Base-by-base conservation (phyloP, 2,888 invertebrate genomes). In the Phaonia tiefii region DNA sequence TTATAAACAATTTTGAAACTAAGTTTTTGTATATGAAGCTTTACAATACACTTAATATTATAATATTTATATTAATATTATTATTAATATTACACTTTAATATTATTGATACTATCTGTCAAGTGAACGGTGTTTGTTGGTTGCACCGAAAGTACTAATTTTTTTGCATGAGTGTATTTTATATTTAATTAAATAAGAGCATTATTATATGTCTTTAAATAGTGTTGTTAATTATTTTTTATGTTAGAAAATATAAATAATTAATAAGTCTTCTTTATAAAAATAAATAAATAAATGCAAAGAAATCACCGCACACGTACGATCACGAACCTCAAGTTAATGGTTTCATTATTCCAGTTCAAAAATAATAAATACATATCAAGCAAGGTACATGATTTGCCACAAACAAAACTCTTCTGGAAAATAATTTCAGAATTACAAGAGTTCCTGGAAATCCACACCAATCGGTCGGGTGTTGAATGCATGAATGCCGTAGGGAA, bases 401-500 rank as follows among this genome's bases (percentile, higher is more conserved):
- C 69, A 60, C 63, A 54, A 42, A 63, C 17, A 37, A n/a, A 49
- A 69, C 54, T 13, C 60, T 37, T 13, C 67, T 65, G 42, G 20
- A 67, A 58, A 74, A 74, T 80, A 74, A 44, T 70, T 65, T 37
- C 31, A 66, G 58, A 63, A 63, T 22, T 22, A 63, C 37, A 42
- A 17, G 49, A 71, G 60, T 77, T 80, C 77, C 66, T 70, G 37
- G 77, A 77, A 80, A 75, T 80, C 79, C 17, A 73, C 67, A 51
- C 10, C 49, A 79, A 75, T 73, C 79, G 72, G 67, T 75, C 42
- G 20, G 13, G 39, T 63, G 39, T 8, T 22, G 20, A 8, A 15
- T 42, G 39, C 17, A 1, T 5, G 31, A 31, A 20, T 22, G 39
- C 8, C 1, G 37, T 37, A 31, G 11, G 20, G 39, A 13, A 63